Evolutionary conservation across 2,113 vertebrate species (phyloP).

Genomic region (Pedionomus torquatus): DNA sequence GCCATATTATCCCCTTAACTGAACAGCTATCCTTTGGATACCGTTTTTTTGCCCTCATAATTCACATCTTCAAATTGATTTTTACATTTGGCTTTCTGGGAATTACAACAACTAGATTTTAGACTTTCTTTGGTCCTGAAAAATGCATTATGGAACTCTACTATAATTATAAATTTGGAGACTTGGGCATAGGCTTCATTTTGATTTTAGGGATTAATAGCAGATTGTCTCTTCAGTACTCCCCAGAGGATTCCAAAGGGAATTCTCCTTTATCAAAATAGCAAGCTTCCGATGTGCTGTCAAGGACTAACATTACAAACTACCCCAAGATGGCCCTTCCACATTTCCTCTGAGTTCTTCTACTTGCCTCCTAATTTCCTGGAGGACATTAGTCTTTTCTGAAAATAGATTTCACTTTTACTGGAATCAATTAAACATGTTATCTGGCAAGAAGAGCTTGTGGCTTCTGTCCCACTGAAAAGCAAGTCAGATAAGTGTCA

Average conservation of each 20-base stretch:
- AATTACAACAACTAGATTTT: neutral
- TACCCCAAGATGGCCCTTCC: slow-evolving; percentile 30
- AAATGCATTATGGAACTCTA: neutral
- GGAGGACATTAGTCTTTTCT: slow-evolving; percentile 35
- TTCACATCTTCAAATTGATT: neutral
- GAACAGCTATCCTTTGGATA: neutral
- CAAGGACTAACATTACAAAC: slow-evolving; percentile 33
- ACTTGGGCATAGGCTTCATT: neutral
- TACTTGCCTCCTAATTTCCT: slow-evolving; percentile 43
- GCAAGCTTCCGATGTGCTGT: slow-evolving; percentile 35
- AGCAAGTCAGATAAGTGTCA: neutral
- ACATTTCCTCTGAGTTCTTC: slow-evolving; percentile 34
- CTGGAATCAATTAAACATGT: slow-evolving; percentile 23
- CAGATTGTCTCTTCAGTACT: slow-evolving; percentile 2
- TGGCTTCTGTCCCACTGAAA: slow-evolving; percentile 16
- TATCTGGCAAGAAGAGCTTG: neutral
- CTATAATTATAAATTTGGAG: neutral
- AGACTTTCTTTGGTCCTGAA: neutral
- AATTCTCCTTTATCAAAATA: slow-evolving; percentile 51
- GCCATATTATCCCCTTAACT: neutral
- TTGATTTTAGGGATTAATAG: neutral
- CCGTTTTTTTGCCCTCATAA: neutral
- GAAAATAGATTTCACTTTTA: slow-evolving; percentile 32
- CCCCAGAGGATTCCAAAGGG: slow-evolving; percentile 16
- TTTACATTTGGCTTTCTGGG: neutral